These are phyloP conservation scores for Oophaga sylvatica DNA, from an alignment of 2,797 vertebrate genomes.

Conservation along the genomic window DNA sequence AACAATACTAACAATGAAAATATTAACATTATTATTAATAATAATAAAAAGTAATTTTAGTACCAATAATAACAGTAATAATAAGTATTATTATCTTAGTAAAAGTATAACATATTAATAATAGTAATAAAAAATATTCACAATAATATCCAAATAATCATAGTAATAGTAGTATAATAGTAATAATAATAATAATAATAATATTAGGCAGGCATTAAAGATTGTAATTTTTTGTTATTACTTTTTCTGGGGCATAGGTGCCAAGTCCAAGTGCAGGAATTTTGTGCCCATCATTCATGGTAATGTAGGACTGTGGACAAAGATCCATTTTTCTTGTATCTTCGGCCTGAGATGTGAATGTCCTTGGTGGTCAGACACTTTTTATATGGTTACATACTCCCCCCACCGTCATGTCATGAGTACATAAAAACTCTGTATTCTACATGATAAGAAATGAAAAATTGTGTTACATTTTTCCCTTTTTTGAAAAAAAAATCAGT, in stretches of 20 bases:
- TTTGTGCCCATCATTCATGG: conserved; percentile 59
- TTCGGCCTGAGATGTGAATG: neutral
- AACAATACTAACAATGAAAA: neutral
- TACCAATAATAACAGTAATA: too few relatives aligned
- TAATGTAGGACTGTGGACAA: neutral
- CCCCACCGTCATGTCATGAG: neutral
- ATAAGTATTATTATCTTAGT: too few relatives aligned
- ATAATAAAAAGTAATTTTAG: neutral
- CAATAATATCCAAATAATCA: too few relatives aligned
- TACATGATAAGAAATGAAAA: neutral
- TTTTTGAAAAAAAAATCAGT: too few relatives aligned
- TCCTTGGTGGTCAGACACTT: neutral
- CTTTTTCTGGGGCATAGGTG: conserved; percentile 49
- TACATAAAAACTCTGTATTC: neutral
- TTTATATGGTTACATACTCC: neutral
- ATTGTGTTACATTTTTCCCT: too few relatives aligned
- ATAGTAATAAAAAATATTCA: too few relatives aligned
- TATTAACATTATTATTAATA: neutral
- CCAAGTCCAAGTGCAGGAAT: conserved; percentile 59
- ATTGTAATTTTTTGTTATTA: conserved; percentile 8
- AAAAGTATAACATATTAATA: too few relatives aligned
- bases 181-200: too few relatives aligned
- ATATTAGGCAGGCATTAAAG: too few relatives aligned
- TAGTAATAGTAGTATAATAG: too few relatives aligned
- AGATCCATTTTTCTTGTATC: conserved; percentile 36